Evolutionary conservation across 2,888 invertebrate genomes (phyloP).

Genomic region (Lepeophtheirus nordmannii): DNA sequence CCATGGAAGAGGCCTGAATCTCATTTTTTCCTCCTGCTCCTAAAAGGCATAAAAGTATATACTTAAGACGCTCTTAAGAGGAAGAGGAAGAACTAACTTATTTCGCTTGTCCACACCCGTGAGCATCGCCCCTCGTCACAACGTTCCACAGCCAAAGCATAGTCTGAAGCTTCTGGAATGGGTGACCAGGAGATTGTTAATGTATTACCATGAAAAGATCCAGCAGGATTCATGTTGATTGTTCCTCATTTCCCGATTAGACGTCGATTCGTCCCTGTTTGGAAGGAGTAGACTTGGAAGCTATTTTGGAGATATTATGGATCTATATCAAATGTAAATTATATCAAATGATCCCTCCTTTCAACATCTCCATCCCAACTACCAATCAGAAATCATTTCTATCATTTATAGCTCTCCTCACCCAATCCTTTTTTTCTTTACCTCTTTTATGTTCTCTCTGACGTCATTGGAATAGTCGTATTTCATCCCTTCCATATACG

Average conservation of each 20-base stretch:
- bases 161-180: not conserved
- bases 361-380: too few species aligned
- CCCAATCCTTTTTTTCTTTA: too few species aligned
- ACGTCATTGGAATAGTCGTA: too few species aligned
- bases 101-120: not conserved
- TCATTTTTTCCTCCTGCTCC: not conserved
- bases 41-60: not conserved
- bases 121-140: not conserved
- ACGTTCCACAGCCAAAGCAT: not conserved
- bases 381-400: too few species aligned
- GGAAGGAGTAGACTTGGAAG: too few species aligned
- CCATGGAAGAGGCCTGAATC: not conserved
- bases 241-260: not conserved
- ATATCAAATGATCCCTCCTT: too few species aligned
- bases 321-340: too few species aligned
- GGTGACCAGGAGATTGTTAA: constrained; percentile 3
- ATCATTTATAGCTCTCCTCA: too few species aligned
- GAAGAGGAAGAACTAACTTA: not conserved
- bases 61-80: not conserved
- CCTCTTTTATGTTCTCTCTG: too few species aligned
- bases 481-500: too few species aligned
- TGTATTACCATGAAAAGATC: constrained; percentile 8
- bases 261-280: too few species aligned
- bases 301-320: too few species aligned
- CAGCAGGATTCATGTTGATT: constrained; percentile 1